Evolutionary conservation across 2,888 invertebrate species (phyloP), one percentile per base, ranked within the genome.

Genomic region (Frankliniella intonsa): DNA sequence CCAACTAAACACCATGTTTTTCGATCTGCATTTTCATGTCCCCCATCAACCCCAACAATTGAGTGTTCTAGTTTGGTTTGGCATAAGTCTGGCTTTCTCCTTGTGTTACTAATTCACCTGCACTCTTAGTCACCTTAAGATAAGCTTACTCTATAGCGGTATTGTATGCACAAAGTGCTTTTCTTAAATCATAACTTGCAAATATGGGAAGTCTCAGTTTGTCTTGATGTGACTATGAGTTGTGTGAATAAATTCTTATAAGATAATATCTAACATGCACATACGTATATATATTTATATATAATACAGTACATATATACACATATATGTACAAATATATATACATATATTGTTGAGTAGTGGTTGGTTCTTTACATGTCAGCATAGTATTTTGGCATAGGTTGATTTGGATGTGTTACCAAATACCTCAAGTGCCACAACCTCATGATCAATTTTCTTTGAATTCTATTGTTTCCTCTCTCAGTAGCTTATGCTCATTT

Each of bases 51-150:
- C 25, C 69, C 69, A 76, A 76, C 25, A 76, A 76, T 25, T 76
- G 69, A 76, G 69, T 76, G 69, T 76, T 25, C 69, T 76, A 76
- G 69, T 76, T 76, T 76, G 69, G 25, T 76, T 76, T 76, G 22
- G 69, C 69, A 76, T 22, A 76, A 76, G 12, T 76, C 69, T 76
- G 69, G 69, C 69, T 76, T 76, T 76, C 25, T 76, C 69, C 69
- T 76, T 76, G 69, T 76, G 69, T 76, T 22, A 76, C 69, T 76
- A 76, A 76, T 9, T 76, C 69, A 76, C 69, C 25, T 76, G 69
- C 69, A 76, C 69, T 76, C 69, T 25, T 76, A 25, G 69, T 76
- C 69, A 76, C 69, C 69, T 25, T 25, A 76, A 76, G 69, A 76
- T 22, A 76, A 76, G 25, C 69, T 76, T 76, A 76, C 25, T 22